A percentile compares a stretch with the other conserved stretches of the same genome.
phyloP scores from a whole-genome alignment of 2,888 invertebrate genomes.

The Acanthosepion pharaonis region DNA sequence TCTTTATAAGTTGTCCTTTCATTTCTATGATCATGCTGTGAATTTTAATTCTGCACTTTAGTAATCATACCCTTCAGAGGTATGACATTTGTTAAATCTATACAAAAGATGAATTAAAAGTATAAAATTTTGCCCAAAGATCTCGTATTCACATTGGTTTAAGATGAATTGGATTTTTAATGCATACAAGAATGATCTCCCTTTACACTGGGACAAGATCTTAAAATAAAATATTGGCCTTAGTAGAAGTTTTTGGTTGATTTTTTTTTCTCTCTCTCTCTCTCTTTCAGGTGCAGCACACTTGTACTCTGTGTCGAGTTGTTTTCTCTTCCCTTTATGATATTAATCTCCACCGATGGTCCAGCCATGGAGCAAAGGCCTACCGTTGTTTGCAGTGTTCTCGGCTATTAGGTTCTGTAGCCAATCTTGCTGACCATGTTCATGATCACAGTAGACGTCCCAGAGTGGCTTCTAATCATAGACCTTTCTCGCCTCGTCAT shows the following conservation, averaged over 20 bases:
- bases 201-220: too few relatives aligned
- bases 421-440: background rate
- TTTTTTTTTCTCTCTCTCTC: background rate
- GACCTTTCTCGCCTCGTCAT: background rate
- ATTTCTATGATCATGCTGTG: too few relatives aligned
- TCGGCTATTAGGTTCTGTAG: background rate
- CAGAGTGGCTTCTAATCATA: background rate
- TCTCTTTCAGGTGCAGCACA: background rate
- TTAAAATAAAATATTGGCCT: too few relatives aligned
- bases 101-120: too few relatives aligned
- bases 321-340: background rate
- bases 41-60: too few relatives aligned
- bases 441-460: background rate
- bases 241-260: background rate
- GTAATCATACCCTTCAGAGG: too few relatives aligned
- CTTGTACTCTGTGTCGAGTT: background rate
- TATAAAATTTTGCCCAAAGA: too few relatives aligned
- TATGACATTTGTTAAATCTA: too few relatives aligned
- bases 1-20: too few relatives aligned
- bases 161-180: too few relatives aligned
- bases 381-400: constrained; percentile 40
- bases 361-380: background rate
- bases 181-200: too few relatives aligned
- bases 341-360: constrained; percentile 38
- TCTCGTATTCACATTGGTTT: too few relatives aligned